Conservation (phyloP, 2,113 vertebrate species). For the Cryptomyrus ogoouensis region DNA sequence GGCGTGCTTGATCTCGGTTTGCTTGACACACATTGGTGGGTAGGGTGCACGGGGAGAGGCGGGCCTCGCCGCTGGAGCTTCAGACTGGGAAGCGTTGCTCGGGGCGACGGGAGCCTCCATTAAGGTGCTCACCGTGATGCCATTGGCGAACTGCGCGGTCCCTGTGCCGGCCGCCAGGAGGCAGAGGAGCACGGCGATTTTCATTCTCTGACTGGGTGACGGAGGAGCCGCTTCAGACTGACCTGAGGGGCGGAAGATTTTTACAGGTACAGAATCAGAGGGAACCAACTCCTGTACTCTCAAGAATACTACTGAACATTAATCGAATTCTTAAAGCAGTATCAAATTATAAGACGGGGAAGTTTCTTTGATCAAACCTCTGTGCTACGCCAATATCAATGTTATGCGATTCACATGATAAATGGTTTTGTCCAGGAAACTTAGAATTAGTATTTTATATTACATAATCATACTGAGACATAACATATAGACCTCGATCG, state of each 20-base stretch:
- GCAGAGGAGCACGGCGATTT: constrained; percentile 41
- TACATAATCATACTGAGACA: not conserved
- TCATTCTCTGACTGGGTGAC: constrained; percentile 45
- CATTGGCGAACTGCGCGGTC: constrained; percentile 44
- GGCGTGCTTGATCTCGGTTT: constrained; percentile 66
- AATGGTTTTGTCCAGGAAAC: not conserved
- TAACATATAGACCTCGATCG: not conserved
- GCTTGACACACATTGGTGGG: constrained; percentile 66
- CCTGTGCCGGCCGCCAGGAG: constrained; percentile 33
- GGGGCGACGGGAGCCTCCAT: not conserved
- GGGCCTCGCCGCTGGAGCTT: constrained; percentile 9
- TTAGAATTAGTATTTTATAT: not conserved
- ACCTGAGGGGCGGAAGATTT: not conserved
- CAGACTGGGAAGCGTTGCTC: constrained; percentile 36
- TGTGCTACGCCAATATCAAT: not conserved
- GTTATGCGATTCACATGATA: not conserved
- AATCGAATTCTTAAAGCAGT: not conserved
- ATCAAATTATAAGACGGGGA: not conserved
- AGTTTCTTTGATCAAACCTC: not conserved
- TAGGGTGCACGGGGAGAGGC: constrained; percentile 32
- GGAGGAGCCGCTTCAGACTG: not conserved
- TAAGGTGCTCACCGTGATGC: constrained; percentile 34
- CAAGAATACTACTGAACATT: not conserved
- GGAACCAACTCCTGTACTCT: not conserved
- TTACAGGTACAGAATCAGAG: not conserved